Conservation (phyloP, 1,140 invertebrate species). For the Pseudachorutes palmiensis region DNA sequence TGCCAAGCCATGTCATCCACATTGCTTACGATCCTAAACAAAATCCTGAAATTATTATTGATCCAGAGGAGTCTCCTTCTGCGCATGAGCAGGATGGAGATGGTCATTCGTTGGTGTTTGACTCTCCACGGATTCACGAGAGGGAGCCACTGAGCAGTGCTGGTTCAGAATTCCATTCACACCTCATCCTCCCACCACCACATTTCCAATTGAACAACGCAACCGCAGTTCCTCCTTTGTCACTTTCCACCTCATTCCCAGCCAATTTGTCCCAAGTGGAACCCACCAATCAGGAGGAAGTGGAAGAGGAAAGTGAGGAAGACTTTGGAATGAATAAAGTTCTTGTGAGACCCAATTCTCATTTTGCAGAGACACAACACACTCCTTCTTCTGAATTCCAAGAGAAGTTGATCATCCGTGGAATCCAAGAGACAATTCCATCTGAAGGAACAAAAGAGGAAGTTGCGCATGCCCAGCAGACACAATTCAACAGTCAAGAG, state of each 20-base stretch:
- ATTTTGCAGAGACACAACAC: no score
- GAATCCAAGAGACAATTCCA: no score
- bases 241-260: not conserved
- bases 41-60: conserved; percentile 30
- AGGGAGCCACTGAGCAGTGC: conserved; percentile 13
- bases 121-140: not conserved
- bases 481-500: no score
- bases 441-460: no score
- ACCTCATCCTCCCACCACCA: conserved; percentile 8
- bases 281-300: not conserved
- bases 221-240: no score
- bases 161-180: conserved; percentile 14
- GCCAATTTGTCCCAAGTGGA: not conserved
- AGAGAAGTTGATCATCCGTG: no score
- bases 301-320: not conserved
- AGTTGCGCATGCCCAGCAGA: no score
- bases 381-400: no score
- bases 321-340: not conserved
- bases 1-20: conserved; percentile 34
- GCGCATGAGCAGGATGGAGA: conserved; percentile 3
- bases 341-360: no score
- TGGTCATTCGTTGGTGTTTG: not conserved
- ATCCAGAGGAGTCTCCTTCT: no score
- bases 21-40: conserved; percentile 25
- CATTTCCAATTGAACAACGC: conserved; percentile 8